Evolutionary conservation across 1,140 invertebrate genomes (phyloP), one percentile per base, ranked within the genome.

Genomic region (Tetramorium parvispinum): DNA sequence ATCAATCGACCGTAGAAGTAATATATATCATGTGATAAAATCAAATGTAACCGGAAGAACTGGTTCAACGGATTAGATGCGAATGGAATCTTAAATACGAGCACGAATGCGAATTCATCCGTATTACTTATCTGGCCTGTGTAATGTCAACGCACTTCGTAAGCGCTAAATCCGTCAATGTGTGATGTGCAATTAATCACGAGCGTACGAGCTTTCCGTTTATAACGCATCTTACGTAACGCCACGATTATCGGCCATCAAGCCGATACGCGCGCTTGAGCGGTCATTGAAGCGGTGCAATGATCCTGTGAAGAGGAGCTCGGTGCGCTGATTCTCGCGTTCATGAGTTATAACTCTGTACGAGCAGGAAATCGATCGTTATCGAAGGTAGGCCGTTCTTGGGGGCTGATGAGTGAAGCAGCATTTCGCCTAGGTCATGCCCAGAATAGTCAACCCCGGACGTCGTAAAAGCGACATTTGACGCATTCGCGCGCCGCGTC

Each of bases 351-450:
- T 73, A 46, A 37, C 53, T 61, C 16, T 10, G n/a, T 73, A 71
- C 79, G 53, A 73, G 71, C 61, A 65, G 82, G 82, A 68, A 77
- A 85, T 85, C 71, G 86, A 87, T 85, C 81, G 24, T 75, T 77
- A 73, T 85, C 71, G 43, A 76, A 76, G 68, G 63, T 40, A 43
- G 61, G 16, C 24, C 51, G 51, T 49, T 85, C 71, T 57, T 7
- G 40, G 40, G 55, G 76, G 4, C 40, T 6, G 32, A 43, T 53
- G 57, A 40, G 24, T 82, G 87, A 83, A 51, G 55, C 63, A 61
- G 43, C 82, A 53, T 88, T 86, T 91, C 78, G 27, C 73, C 76
- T 85, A 77, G 82, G 68, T 85, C 81, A 85, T 57, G 70, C 88
- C 85, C 75, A 76, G 83, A 89, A 88, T 85, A 90, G 82, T 83